These are phyloP conservation scores for Carcinoscorpius rotundicauda DNA, from an alignment of 1,140 invertebrate genomes.

Conservation along the genomic window DNA sequence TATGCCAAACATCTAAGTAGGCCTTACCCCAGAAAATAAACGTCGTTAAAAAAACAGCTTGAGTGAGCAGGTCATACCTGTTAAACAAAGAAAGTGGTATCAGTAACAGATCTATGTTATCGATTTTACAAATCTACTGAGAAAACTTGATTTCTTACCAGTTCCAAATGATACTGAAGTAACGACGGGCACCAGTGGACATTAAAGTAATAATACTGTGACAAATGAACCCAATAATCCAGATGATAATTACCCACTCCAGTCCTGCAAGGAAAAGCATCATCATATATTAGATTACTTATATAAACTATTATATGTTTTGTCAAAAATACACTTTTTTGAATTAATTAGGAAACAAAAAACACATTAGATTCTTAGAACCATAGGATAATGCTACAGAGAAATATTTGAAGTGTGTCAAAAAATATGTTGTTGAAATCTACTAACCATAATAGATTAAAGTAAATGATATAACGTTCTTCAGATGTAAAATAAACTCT, in stretches of 20 bases:
- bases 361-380: too few relatives aligned
- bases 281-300: background rate
- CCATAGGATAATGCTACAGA: too few relatives aligned
- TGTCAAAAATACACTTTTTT: too few relatives aligned
- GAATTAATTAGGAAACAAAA: too few relatives aligned
- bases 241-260: conserved; percentile 9
- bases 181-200: conserved; percentile 4
- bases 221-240: conserved; percentile 10
- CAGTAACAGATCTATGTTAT: too few relatives aligned
- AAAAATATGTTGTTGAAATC: too few relatives aligned
- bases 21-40: conserved; percentile 41
- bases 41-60: conserved; percentile 36
- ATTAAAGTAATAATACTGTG: conserved; percentile 2
- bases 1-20: conserved; percentile 33
- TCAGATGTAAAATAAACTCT: too few relatives aligned
- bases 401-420: too few relatives aligned
- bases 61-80: conserved; percentile 36
- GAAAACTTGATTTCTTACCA: conserved; percentile 6
- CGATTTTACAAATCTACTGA: too few relatives aligned
- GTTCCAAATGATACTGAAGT: conserved; percentile 10
- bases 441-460: too few relatives aligned
- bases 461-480: too few relatives aligned
- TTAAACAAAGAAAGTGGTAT: conserved; percentile 26
- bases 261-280: conserved; percentile 35
- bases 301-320: too few relatives aligned